These are phyloP conservation scores for Pao palembangensis DNA, from an alignment of 2,113 vertebrate species.

Conservation along the genomic window DNA sequence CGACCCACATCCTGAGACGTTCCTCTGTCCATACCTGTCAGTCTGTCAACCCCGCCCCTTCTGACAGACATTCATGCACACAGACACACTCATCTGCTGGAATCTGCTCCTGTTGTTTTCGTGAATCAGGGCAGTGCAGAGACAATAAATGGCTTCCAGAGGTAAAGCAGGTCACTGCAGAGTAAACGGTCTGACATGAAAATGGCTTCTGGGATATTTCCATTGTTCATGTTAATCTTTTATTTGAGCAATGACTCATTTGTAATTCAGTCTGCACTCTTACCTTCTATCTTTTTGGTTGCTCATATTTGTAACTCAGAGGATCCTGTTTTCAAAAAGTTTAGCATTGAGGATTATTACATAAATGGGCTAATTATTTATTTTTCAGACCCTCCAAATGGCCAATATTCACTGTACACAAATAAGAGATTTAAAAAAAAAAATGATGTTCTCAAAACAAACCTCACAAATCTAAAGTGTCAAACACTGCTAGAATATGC, in stretches of 20 bases:
- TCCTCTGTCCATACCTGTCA: slow-evolving; percentile 23
- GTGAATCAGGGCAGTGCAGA: slow-evolving; percentile 19
- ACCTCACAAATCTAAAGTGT: too few relatives aligned
- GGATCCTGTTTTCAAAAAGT: too few relatives aligned
- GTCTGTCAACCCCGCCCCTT: slow-evolving; percentile 3
- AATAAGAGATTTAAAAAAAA: too few relatives aligned
- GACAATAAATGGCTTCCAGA: slow-evolving; percentile 28
- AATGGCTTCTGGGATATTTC: slow-evolving; percentile 30
- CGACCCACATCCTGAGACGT: slow-evolving; percentile 54
- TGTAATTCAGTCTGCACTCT: too few relatives aligned
- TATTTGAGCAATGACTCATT: slow-evolving; percentile 47
- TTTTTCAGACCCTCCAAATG: too few relatives aligned
- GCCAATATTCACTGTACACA: too few relatives aligned
- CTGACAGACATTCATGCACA: neutral
- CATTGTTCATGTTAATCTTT: slow-evolving; percentile 7
- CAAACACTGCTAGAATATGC: too few relatives aligned
- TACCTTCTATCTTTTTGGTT: too few relatives aligned
- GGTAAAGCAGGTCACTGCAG: slow-evolving; percentile 36
- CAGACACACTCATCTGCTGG: slow-evolving; percentile 7
- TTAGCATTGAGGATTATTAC: too few relatives aligned
- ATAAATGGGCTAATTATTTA: too few relatives aligned
- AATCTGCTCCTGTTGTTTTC: slow-evolving; percentile 22
- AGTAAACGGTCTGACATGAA: slow-evolving; percentile 20
- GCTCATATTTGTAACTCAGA: too few relatives aligned
- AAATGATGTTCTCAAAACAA: too few relatives aligned